phyloP scores from a whole-genome alignment of 2,113 vertebrate genomes.

The Peromyscus maniculatus region DNA sequence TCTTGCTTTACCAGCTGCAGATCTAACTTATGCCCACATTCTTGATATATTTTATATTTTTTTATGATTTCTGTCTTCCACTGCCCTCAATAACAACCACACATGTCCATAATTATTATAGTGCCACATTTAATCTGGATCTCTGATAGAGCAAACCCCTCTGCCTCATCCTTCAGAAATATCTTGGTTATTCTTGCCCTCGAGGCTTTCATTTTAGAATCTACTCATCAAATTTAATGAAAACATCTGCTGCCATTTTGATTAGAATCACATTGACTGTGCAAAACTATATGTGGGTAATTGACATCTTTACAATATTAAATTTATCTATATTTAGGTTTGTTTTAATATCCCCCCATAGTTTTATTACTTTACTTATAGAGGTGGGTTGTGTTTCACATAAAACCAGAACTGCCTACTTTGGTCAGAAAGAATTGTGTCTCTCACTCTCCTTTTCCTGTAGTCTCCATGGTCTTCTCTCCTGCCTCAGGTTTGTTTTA shows the following conservation, averaged over 20 bases:
- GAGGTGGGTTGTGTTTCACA: not conserved
- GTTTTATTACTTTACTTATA: constrained; percentile 45
- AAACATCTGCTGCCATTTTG: constrained; percentile 56
- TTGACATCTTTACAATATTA: constrained; percentile 58
- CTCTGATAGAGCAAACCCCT: not conserved
- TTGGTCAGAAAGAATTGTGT: not conserved
- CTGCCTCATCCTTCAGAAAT: constrained; percentile 7
- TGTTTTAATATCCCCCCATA: not conserved
- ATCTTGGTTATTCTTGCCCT: constrained; percentile 24
- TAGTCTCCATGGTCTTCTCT: not conserved
- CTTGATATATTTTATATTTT: not conserved
- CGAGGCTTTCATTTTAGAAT: constrained; percentile 54
- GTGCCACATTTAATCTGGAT: not conserved
- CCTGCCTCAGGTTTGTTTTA: not conserved
- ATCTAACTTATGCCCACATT: not conserved
- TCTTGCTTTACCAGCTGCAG: not conserved
- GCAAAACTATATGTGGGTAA: constrained; percentile 26
- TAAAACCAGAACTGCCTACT: not conserved
- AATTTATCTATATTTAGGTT: constrained; percentile 41
- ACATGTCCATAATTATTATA: not conserved
- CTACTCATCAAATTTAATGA: constrained; percentile 64
- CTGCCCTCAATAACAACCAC: not conserved
- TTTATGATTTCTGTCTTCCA: not conserved
- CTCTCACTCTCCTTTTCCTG: not conserved
- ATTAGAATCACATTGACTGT: constrained; percentile 49